These are phyloP conservation scores for Linnaemya tessellans DNA, from an alignment of 2,888 invertebrate genomes.

Conservation along the genomic window DNA sequence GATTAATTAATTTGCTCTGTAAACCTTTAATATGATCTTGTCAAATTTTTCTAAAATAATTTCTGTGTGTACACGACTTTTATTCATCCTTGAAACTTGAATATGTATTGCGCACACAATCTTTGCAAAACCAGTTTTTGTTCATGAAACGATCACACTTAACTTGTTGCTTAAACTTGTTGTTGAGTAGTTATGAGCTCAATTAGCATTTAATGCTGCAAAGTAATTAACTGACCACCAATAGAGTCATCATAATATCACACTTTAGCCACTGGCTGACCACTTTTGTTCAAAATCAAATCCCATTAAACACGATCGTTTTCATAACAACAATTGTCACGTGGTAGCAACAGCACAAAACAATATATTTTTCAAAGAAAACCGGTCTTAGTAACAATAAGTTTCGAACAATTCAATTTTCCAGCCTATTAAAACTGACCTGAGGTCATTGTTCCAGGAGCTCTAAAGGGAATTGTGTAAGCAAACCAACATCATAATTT, in stretches of 20 bases:
- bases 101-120: background rate
- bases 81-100: background rate
- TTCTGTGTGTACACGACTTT: too few species aligned
- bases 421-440: slow-evolving; percentile 66
- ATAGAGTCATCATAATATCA: slow-evolving; percentile 63
- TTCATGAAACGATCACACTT: background rate
- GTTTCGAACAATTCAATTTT: slow-evolving; percentile 59
- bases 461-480: background rate
- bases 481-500: slow-evolving; percentile 41
- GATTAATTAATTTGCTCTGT: too few species aligned
- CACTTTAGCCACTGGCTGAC: slow-evolving; percentile 47
- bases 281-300: slow-evolving; percentile 45
- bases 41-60: too few species aligned
- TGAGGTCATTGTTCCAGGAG: slow-evolving; percentile 56
- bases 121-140: slow-evolving; percentile 14
- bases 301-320: background rate
- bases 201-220: slow-evolving; percentile 44
- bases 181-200: slow-evolving; percentile 22
- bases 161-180: slow-evolving; percentile 14
- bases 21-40: too few species aligned
- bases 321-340: slow-evolving; percentile 29
- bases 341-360: slow-evolving; percentile 12
- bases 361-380: slow-evolving; percentile 24
- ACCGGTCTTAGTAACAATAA: slow-evolving; percentile 26
- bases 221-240: slow-evolving; percentile 63